Percentiles rank a stretch among this genome's conserved stretches.
Evolutionary conservation across 2,113 vertebrate genomes (phyloP).

Genomic region (Malurus alboscapulatus): DNA sequence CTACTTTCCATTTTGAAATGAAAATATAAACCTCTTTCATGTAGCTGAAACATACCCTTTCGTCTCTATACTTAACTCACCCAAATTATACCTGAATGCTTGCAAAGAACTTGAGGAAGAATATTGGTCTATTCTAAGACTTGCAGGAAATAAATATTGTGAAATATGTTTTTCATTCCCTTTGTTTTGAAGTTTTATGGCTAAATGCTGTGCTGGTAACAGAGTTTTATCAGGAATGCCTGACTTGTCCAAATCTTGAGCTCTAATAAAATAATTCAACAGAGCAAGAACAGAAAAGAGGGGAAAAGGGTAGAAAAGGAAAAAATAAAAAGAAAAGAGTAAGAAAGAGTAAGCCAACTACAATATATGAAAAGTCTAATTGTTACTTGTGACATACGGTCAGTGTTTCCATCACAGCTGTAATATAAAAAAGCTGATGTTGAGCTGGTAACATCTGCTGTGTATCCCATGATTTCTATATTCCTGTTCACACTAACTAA

Average conservation of each 20-base stretch:
- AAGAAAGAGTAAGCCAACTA: background rate
- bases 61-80: constrained; percentile 7
- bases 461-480: background rate
- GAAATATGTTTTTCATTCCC: constrained; percentile 26
- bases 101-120: constrained; percentile 10
- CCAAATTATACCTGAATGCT: constrained; percentile 26
- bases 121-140: constrained; percentile 29
- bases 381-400: background rate
- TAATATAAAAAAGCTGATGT: constrained; percentile 19
- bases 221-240: constrained; percentile 11
- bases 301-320: fast-evolving
- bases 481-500: constrained; percentile 1
- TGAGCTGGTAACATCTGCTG: constrained; percentile 23
- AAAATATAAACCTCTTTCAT: constrained; percentile 5
- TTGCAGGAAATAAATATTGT: constrained; percentile 14
- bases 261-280: constrained; percentile 1
- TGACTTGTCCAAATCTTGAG: constrained; percentile 22
- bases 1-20: constrained; percentile 30
- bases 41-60: constrained; percentile 20
- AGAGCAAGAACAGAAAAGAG: background rate
- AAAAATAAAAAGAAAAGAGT: too few relatives aligned
- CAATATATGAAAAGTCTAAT: background rate
- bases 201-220: constrained; percentile 8
- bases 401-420: constrained; percentile 26
- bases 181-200: constrained; percentile 34